Evolutionary conservation across 2,888 invertebrate genomes (phyloP).

Genomic region (Drosophila ochracea): DNA sequence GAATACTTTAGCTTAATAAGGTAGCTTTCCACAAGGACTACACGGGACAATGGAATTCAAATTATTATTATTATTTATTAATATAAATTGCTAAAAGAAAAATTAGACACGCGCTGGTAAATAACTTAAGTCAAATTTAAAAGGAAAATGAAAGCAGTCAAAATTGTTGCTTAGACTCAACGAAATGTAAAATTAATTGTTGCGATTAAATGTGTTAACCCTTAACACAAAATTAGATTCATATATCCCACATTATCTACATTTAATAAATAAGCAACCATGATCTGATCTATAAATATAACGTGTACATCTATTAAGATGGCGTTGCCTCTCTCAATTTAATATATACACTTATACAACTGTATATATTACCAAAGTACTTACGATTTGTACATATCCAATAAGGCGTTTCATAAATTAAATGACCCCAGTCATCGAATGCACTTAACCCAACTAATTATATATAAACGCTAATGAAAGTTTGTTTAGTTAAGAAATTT

Average conservation of each 20-base stretch:
- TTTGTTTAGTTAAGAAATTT: conserved; percentile 29
- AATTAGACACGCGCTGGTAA: neutral
- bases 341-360: neutral
- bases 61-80: no score
- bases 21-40: no score
- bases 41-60: no score
- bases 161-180: neutral
- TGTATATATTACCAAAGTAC: neutral
- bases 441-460: conserved; percentile 1
- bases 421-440: neutral
- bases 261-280: neutral
- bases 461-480: conserved; percentile 9
- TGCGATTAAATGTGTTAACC: neutral
- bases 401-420: neutral
- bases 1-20: neutral
- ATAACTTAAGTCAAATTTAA: neutral
- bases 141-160: neutral
- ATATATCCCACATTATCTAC: neutral
- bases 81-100: neutral
- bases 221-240: neutral
- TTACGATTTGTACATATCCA: neutral
- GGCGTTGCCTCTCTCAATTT: neutral
- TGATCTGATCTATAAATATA: neutral
- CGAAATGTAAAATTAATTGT: neutral
- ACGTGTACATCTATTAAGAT: neutral